Percentiles rank a stretch among this genome's conserved stretches.
These are phyloP conservation scores for Hymenopus coronatus DNA, from an alignment of 2,888 invertebrate species.

Conservation along the genomic window DNA sequence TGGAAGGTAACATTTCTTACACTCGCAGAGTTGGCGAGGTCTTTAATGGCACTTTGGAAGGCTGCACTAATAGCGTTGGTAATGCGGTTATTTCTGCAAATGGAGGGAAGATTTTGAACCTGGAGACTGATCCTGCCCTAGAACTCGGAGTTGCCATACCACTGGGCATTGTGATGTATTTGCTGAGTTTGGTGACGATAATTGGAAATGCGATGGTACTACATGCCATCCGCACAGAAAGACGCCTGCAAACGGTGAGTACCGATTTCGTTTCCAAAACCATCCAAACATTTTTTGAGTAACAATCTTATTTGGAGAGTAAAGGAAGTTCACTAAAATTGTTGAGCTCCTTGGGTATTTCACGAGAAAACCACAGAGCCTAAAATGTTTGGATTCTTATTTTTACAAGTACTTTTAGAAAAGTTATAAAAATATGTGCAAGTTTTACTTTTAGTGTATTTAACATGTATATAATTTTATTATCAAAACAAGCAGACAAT, in stretches of 20 bases:
- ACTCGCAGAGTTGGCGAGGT: neutral
- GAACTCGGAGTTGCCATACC: neutral
- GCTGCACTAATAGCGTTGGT: neutral
- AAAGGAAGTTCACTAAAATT: neutral
- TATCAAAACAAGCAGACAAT: too few relatives aligned
- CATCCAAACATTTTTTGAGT: neutral
- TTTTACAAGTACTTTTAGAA: too few relatives aligned
- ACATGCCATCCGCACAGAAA: constrained; percentile 3
- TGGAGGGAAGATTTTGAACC: neutral
- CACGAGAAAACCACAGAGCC: too few relatives aligned
- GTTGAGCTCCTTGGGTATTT: neutral
- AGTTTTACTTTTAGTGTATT: too few relatives aligned
- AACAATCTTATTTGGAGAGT: neutral
- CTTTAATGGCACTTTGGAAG: neutral
- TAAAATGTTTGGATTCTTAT: too few relatives aligned
- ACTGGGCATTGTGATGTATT: neutral
- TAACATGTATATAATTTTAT: too few relatives aligned
- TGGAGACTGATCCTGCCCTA: neutral
- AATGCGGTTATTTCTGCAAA: neutral
- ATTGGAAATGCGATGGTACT: constrained; percentile 10
- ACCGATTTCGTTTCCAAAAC: neutral
- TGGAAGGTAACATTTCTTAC: neutral
- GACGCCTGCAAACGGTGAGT: constrained; percentile 9
- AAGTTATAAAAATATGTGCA: too few relatives aligned
- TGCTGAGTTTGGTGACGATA: neutral